phyloP scores from a whole-genome alignment of 2,113 vertebrate species.

The Heterotilapia buettikoferi region DNA sequence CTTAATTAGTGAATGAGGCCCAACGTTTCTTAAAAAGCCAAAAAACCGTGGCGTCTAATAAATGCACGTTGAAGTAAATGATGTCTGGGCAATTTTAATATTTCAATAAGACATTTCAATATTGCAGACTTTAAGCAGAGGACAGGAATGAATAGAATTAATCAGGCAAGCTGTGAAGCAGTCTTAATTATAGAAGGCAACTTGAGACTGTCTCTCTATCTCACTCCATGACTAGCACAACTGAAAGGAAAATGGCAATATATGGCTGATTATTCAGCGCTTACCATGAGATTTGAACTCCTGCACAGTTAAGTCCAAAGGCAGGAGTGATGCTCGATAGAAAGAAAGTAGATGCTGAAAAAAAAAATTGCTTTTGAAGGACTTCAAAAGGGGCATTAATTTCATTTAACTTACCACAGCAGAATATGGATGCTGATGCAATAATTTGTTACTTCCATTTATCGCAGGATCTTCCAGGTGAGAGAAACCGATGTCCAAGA shows the following conservation, averaged over 20 bases:
- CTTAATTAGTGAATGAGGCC: not conserved
- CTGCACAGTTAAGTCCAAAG: not conserved
- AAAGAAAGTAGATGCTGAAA: not conserved
- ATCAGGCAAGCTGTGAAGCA: conserved; percentile 35
- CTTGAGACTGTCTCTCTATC: not conserved
- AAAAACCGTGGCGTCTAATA: not conserved
- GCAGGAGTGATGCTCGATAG: not conserved
- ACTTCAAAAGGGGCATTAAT: not conserved
- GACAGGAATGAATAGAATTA: conserved; percentile 41
- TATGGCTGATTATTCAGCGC: conserved; percentile 18
- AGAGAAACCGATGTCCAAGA: not conserved
- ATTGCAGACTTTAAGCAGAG: conserved; percentile 35
- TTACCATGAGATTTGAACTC: not conserved
- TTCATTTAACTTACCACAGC: not conserved
- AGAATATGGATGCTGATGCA: not conserved
- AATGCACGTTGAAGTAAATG: conserved; percentile 13
- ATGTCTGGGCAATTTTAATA: not conserved
- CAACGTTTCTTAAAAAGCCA: not conserved
- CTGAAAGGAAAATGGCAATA: conserved; percentile 17
- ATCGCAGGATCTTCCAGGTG: not conserved
- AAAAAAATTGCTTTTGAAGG: not conserved
- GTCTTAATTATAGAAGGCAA: conserved; percentile 38
- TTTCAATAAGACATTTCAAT: conserved; percentile 10
- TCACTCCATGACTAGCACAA: not conserved
- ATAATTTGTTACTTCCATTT: not conserved